phyloP scores from a whole-genome alignment of 2,113 vertebrate species.

The Datnioides undecimradiatus region DNA sequence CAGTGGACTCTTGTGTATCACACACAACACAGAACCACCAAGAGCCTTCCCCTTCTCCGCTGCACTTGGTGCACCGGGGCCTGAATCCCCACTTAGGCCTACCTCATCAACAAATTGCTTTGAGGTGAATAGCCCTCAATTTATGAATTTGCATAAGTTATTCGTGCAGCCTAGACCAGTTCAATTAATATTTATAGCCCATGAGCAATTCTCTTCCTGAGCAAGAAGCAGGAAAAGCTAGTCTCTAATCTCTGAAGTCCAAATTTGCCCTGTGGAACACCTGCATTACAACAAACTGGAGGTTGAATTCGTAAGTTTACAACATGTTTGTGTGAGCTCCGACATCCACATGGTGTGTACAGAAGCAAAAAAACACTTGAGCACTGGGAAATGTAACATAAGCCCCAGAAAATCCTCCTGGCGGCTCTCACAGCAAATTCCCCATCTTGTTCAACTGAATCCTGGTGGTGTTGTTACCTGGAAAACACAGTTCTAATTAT shows the following conservation, averaged over 20 bases:
- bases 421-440: slow-evolving; percentile 30
- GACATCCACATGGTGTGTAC: slow-evolving; percentile 36
- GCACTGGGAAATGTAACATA: slow-evolving; percentile 10
- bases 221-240: slow-evolving; percentile 44
- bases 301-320: slow-evolving; percentile 48
- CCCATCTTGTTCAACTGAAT: slow-evolving; percentile 14
- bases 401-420: slow-evolving; percentile 26
- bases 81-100: slow-evolving; percentile 71
- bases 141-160: slow-evolving; percentile 78
- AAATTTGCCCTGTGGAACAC: slow-evolving; percentile 50
- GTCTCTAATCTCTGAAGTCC: slow-evolving; percentile 59
- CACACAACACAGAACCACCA: slow-evolving; percentile 20
- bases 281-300: slow-evolving; percentile 7
- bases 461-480: slow-evolving; percentile 13
- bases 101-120: slow-evolving; percentile 79
- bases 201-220: slow-evolving; percentile 45
- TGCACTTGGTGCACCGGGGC: slow-evolving; percentile 37
- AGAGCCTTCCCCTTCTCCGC: slow-evolving; percentile 35
- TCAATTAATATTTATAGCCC: slow-evolving; percentile 76
- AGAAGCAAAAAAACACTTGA: slow-evolving; percentile 19
- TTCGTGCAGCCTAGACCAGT: slow-evolving; percentile 60
- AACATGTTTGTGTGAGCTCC: slow-evolving; percentile 50
- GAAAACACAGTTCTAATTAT: slow-evolving; percentile 19
- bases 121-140: slow-evolving; percentile 77
- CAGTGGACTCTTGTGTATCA: slow-evolving; percentile 32